Evolutionary conservation across 1,140 invertebrate species (phyloP), one percentile per base, ranked within the genome.

Genomic region (Berghia stephanieae): DNA sequence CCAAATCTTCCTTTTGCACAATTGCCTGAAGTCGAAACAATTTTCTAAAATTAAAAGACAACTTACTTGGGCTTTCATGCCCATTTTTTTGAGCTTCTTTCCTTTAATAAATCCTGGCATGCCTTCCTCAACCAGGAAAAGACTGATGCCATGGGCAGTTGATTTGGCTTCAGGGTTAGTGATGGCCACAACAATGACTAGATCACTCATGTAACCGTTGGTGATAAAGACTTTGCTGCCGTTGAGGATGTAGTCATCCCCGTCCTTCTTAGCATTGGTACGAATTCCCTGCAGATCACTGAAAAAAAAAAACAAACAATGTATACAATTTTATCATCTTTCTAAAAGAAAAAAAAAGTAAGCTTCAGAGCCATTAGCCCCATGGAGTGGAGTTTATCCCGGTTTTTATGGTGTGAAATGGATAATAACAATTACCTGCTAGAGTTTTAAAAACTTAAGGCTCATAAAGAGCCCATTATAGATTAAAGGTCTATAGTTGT

Each of bases 211-310:
- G 80, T 83, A 90, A 44, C 91, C 91, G 83, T 91, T 91, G 21
- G 90, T 91, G 75, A 91, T 91, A 81, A 90, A 91, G 0, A 88
- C 86, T 81, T 91, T 91, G 67, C 89, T 90, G 31, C 91, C 91
- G 82, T 91, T 91, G 2, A 91, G 78, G 72, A 91, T 90, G 78
- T 85, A 91, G 79, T 91, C 90, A 78, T 83, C 81, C 6, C 90
- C 90, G 82, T 91, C 90, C 77, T 87, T 86, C 71, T 87, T 88
- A 10, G 90, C 91, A 82, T 85, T 86, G 18, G 91, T 91, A 55
- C 86, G 79, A 18, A 91, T 86, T 36, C 90, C 91, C 79, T 91
- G 90, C 21, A 91, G 81, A 81, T 91, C 90, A 86, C 90, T 89
- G 75, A 24, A 71, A 78, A 74, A 36, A 66, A 27, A 16, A 34